Evolutionary conservation across 2,797 vertebrate species (phyloP).

Genomic region (Graptemys geographica): DNA sequence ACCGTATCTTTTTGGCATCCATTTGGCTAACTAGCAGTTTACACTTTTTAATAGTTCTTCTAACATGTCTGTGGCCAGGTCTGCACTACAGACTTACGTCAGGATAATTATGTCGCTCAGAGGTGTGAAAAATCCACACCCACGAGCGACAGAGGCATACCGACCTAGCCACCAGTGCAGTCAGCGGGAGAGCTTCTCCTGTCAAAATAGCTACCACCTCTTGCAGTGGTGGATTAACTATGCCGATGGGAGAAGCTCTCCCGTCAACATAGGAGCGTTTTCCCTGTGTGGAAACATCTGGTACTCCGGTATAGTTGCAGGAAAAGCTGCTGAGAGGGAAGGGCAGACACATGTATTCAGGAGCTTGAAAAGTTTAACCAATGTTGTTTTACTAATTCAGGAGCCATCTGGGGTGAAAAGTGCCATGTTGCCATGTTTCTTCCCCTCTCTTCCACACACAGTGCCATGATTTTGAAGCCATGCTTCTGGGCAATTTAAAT

Average conservation of each 20-base stretch:
- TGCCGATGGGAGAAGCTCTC: too few relatives aligned
- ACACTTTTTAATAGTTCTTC: slow-evolving; percentile 9
- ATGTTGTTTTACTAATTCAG: background rate
- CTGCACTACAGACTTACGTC: too few relatives aligned
- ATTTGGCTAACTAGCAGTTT: slow-evolving; percentile 74
- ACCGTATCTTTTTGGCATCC: slow-evolving; percentile 56
- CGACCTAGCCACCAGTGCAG: too few relatives aligned
- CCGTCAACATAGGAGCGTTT: too few relatives aligned
- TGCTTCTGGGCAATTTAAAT: background rate
- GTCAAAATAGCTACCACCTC: slow-evolving; percentile 15
- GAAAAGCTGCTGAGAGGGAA: background rate
- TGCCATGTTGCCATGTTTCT: background rate
- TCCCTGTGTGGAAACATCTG: slow-evolving; percentile 54
- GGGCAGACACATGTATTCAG: background rate
- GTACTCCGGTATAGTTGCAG: background rate
- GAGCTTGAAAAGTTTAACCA: background rate
- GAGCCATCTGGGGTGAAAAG: background rate
- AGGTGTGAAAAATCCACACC: too few relatives aligned
- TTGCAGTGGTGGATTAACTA: background rate
- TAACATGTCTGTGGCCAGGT: too few relatives aligned
- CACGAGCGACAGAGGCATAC: too few relatives aligned
- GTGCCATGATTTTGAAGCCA: background rate
- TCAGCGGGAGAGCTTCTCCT: too few relatives aligned
- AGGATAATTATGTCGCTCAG: too few relatives aligned
- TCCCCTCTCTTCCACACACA: background rate